These are phyloP conservation scores for Ormyrus nitidulus DNA, from an alignment of 2,888 invertebrate species.

Conservation along the genomic window DNA sequence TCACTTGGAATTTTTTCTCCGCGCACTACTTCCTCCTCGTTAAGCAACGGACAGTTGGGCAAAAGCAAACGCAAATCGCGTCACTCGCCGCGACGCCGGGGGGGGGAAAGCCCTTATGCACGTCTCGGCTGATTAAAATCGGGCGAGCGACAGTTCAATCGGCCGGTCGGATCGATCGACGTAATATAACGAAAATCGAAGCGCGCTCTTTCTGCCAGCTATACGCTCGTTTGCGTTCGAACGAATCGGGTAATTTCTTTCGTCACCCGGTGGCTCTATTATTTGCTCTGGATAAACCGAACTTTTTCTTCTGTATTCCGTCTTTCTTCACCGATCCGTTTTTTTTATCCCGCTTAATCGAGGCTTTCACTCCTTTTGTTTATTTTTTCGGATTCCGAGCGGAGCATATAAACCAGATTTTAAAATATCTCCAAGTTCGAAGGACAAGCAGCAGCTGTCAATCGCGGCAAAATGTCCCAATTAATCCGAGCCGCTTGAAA, in stretches of 20 bases:
- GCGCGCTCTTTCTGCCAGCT: conserved; percentile 1
- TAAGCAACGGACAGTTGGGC: neutral
- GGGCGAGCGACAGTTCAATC: conserved; percentile 41
- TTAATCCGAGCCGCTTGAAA: no score
- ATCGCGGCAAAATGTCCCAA: no score
- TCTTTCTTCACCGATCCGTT: conserved; percentile 10
- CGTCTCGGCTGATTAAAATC: conserved; percentile 41
- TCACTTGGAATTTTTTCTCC: neutral
- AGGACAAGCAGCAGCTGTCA: no score
- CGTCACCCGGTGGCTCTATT: conserved; percentile 8
- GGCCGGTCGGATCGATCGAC: conserved; percentile 11
- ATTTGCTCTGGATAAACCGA: conserved; percentile 15
- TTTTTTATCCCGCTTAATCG: conserved; percentile 19
- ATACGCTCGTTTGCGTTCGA: conserved; percentile 8
- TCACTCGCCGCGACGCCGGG: neutral
- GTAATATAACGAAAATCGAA: conserved; percentile 46
- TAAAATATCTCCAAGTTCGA: no score
- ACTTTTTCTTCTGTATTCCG: conserved; percentile 19
- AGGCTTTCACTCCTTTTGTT: conserved; percentile 39
- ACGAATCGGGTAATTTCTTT: conserved; percentile 42
- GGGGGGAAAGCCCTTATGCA: neutral
- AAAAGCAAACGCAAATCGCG: conserved; percentile 26
- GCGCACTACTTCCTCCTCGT: conserved; percentile 3
- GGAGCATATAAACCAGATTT: no score
- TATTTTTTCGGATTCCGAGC: neutral